These are phyloP conservation scores for Cossypha heuglini DNA, from an alignment of 2,797 vertebrate genomes.

Conservation along the genomic window DNA sequence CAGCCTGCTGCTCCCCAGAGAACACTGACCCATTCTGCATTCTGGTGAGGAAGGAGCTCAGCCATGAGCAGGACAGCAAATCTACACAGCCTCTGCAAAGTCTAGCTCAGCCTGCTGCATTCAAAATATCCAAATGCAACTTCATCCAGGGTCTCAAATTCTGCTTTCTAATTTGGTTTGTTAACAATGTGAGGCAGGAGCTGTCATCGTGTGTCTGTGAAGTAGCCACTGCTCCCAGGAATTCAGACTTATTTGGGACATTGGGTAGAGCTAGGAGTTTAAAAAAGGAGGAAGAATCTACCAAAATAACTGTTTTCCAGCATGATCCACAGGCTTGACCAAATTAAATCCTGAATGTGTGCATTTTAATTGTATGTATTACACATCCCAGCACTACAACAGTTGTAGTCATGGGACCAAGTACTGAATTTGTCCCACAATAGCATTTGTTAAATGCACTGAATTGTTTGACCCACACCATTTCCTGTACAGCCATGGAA, in stretches of 20 bases:
- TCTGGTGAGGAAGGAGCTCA: not conserved
- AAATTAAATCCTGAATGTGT: not conserved
- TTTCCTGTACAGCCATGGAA: not conserved
- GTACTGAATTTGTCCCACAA: not conserved
- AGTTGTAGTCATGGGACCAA: not conserved
- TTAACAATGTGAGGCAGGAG: accelerated
- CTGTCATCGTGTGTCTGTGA: not conserved
- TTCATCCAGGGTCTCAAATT: not conserved
- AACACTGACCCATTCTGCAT: not conserved
- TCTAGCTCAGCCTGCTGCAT: not conserved
- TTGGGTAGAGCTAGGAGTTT: not conserved
- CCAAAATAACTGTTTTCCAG: not conserved
- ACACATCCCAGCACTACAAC: not conserved
- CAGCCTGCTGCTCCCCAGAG: not conserved
- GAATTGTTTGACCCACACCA: not conserved
- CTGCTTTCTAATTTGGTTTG: not conserved
- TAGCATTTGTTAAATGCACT: not conserved
- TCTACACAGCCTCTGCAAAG: not conserved
- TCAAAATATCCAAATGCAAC: not conserved
- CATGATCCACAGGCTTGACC: not conserved
- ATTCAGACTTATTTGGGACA: not conserved
- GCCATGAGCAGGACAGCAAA: not conserved
- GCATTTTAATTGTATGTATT: not conserved
- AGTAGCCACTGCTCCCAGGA: not conserved
- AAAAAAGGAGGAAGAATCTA: not conserved